phyloP scores from a whole-genome alignment of 2,113 vertebrate genomes.

The Phaetusa simplex region DNA sequence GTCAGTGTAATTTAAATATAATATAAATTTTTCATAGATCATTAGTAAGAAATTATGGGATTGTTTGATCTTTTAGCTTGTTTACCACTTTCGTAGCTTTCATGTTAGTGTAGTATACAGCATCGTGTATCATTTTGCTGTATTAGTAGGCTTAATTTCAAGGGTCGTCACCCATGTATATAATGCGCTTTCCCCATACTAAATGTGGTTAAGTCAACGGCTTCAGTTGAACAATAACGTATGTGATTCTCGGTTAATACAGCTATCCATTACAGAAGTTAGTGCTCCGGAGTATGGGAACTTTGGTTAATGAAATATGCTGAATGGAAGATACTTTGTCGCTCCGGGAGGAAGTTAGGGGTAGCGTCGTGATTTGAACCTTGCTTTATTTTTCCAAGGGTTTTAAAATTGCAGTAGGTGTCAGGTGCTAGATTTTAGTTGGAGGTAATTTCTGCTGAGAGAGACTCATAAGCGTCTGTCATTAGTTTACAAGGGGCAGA shows the following conservation, averaged over 20 bases:
- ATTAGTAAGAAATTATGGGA: background rate
- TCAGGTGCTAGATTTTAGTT: background rate
- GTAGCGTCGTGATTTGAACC: background rate
- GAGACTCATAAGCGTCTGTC: background rate
- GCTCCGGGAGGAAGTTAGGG: background rate
- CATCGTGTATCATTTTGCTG: background rate
- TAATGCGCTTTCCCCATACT: background rate
- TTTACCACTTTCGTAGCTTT: background rate
- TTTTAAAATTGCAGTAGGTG: background rate
- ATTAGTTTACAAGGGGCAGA: background rate
- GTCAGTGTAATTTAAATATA: background rate
- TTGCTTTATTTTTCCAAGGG: background rate
- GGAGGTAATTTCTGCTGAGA: background rate
- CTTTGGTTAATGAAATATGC: background rate
- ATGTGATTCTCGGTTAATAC: background rate
- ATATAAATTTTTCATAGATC: background rate
- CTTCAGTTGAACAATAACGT: background rate
- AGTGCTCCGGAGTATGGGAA: background rate
- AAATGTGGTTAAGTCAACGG: background rate
- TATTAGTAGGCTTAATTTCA: conserved; percentile 66
- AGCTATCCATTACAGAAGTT: conserved; percentile 4
- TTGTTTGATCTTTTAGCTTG: background rate
- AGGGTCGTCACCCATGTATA: conserved; percentile 34
- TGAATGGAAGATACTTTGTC: background rate
- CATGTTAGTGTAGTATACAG: background rate